These are phyloP conservation scores for Triops longicaudatus DNA, from an alignment of 1,140 invertebrate species.

Conservation along the genomic window DNA sequence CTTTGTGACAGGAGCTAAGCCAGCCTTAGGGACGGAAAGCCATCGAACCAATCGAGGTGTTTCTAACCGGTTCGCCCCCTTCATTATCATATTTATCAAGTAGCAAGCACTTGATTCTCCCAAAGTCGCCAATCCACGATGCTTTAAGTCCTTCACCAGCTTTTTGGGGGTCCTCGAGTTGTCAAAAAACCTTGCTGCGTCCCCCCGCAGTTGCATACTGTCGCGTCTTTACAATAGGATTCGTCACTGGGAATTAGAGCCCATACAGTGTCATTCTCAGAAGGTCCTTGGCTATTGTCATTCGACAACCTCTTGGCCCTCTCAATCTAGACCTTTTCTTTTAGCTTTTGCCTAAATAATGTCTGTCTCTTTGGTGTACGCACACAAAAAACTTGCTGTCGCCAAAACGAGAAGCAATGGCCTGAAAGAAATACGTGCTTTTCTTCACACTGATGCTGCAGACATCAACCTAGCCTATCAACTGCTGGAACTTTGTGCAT, in stretches of 20 bases:
- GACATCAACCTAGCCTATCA: not conserved
- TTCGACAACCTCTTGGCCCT: not conserved
- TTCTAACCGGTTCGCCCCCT: not conserved
- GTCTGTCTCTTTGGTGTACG: not conserved
- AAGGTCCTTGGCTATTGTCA: not conserved
- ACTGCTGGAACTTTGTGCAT: not conserved
- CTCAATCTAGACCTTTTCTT: not conserved
- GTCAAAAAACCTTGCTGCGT: not conserved
- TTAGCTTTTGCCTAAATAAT: not conserved
- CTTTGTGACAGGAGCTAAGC: not conserved
- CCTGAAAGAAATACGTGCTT: conserved; percentile 4
- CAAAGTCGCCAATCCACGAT: not conserved
- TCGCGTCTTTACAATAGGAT: not conserved
- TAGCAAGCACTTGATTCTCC: not conserved
- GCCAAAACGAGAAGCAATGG: not conserved
- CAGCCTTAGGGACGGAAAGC: not conserved
- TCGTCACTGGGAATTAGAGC: not conserved
- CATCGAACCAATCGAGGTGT: not conserved
- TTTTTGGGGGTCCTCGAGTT: conserved; percentile 1
- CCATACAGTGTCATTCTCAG: not conserved
- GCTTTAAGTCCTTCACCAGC: conserved; percentile 10
- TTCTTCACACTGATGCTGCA: not conserved
- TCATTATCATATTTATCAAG: conserved; percentile 13
- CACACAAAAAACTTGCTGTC: not conserved
- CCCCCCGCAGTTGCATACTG: not conserved